A percentile compares a stretch with the other conserved stretches of the same genome.
phyloP scores from a whole-genome alignment of 2,113 vertebrate genomes.

The Rhabdornis inornatus region DNA sequence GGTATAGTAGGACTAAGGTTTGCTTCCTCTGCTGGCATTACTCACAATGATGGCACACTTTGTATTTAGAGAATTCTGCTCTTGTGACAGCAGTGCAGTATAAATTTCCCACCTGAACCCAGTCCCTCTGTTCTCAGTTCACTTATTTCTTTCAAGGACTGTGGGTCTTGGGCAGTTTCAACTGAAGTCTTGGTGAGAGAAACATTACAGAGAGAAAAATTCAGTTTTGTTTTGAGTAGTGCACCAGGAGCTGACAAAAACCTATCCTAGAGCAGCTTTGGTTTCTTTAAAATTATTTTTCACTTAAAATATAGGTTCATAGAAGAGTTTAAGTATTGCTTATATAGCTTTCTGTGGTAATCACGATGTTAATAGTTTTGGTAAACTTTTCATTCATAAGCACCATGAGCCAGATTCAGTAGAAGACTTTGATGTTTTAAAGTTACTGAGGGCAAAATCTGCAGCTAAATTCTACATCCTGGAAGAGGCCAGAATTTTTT shows the following conservation, averaged over 20 bases:
- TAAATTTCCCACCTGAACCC: background rate
- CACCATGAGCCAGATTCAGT: background rate
- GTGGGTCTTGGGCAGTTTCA: background rate
- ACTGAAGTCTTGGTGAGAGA: background rate
- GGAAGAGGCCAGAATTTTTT: background rate
- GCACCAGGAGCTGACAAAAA: background rate
- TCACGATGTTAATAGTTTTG: background rate
- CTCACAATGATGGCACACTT: background rate
- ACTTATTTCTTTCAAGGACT: background rate
- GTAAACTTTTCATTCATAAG: background rate
- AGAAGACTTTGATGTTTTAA: background rate
- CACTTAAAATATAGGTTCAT: background rate
- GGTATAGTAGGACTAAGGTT: background rate
- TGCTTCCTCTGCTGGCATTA: background rate
- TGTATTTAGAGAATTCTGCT: background rate
- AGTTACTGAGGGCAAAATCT: background rate
- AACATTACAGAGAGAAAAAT: background rate
- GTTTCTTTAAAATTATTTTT: background rate
- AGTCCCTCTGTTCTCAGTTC: background rate
- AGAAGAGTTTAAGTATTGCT: background rate
- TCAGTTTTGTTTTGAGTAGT: background rate
- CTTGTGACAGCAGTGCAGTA: background rate
- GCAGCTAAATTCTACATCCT: background rate
- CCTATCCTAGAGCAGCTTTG: rapidly evolving
- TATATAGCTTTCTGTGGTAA: background rate